Evolutionary conservation across 1,140 invertebrate genomes (phyloP), one percentile per base, ranked within the genome.

Genomic region (Saccostrea glomerata): DNA sequence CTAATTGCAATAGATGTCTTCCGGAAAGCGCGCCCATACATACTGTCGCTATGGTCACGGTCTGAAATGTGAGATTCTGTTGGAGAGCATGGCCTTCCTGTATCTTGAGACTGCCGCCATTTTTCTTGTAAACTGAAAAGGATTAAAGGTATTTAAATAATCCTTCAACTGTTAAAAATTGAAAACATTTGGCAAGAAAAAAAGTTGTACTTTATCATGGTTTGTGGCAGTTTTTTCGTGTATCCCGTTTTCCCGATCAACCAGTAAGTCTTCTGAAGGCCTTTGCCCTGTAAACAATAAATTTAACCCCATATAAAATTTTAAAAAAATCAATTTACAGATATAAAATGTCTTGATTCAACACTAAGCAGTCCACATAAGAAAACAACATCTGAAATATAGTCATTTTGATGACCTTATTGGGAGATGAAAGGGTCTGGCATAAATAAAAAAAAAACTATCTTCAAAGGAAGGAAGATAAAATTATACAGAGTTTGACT

Each of bases 211-310:
- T 83, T 87, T 15, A 88, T 47, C 55, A 92, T 90, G n/a, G 90
- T 86, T n/a, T 92, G 77, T 15, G 93, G 93, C 13, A 94, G 63
- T 1, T 90, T 87, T 83, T 89, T 91, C 6, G 73, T 85, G 82
- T 92, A 93, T 13, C 91, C 91, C 47, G 91, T 89, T 85, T 92
- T 94, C 7, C 93, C 92, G 13, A 92, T 90, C 82, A 94, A 77
- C 92, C 92, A 94, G 83, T 90, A 94, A 0, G 92, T 93, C 84
- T 92, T 91, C 82, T 92, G 91, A 36, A 91, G 56, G 3, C 93
- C 93, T 89, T 93, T 93, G 30, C 93, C 93, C 93, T 93, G 47
- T 7, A 47, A 47, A 47, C 15, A 63, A 63, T 17, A 63, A 20
- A 63, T 20, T 63, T 2, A 63, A 63, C 17, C 2, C 13, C 2